phyloP scores from a whole-genome alignment of 2,113 vertebrate species.

The Sebastes fasciatus region DNA sequence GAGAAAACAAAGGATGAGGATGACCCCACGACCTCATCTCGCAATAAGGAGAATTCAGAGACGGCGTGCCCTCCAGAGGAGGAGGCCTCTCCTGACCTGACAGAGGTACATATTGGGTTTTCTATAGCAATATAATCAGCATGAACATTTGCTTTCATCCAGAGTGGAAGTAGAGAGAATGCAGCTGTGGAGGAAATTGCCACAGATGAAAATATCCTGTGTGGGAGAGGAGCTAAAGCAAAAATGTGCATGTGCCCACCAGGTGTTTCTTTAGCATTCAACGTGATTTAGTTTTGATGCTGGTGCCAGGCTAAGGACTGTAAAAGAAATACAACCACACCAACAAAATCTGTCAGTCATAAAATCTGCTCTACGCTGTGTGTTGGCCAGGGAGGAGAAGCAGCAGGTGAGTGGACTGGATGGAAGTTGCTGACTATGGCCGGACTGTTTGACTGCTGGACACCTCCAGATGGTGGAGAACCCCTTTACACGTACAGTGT shows the following conservation, averaged over 20 bases:
- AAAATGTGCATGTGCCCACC: slow-evolving; percentile 50
- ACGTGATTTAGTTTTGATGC: not conserved
- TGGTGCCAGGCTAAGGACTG: not conserved
- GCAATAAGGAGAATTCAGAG: slow-evolving; percentile 21
- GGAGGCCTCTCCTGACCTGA: slow-evolving; percentile 6
- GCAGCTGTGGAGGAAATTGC: slow-evolving; percentile 50
- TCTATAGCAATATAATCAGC: slow-evolving; percentile 9
- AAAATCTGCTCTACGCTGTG: not conserved
- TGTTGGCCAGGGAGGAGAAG: slow-evolving; percentile 67
- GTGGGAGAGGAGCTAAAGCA: not conserved
- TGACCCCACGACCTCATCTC: not conserved
- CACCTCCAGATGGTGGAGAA: slow-evolving; percentile 88
- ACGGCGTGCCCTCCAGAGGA: not conserved
- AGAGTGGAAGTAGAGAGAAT: slow-evolving; percentile 26
- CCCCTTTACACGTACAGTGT: slow-evolving; percentile 91
- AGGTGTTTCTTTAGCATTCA: slow-evolving; percentile 29
- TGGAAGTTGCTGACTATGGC: slow-evolving; percentile 94
- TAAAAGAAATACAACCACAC: not conserved
- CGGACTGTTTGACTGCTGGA: slow-evolving; percentile 97
- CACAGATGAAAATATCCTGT: slow-evolving; percentile 50
- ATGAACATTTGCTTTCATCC: slow-evolving; percentile 21
- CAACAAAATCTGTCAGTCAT: not conserved
- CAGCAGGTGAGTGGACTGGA: slow-evolving; percentile 82
- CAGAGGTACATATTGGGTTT: slow-evolving; percentile 47
- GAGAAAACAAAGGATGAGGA: slow-evolving; percentile 10